Evolutionary conservation across 2,888 invertebrate genomes (phyloP).

Genomic region (Ypsolopha scabrella): DNA sequence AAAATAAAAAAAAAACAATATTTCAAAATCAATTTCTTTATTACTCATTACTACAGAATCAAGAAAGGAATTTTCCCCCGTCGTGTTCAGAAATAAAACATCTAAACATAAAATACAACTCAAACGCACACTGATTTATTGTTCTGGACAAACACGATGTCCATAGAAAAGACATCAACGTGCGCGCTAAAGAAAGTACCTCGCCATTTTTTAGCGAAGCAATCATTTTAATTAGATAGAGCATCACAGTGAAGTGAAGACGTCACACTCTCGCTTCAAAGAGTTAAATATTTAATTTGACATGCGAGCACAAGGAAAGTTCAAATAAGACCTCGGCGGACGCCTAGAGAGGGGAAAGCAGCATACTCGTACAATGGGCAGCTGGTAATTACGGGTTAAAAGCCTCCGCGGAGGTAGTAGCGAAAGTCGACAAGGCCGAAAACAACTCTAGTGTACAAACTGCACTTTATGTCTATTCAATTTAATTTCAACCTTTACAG

Average conservation of each 20-base stretch:
- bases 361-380: background rate
- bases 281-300: conserved; percentile 1
- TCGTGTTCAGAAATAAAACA: too few species aligned
- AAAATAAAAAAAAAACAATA: too few species aligned
- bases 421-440: conserved; percentile 1
- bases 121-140: too few species aligned
- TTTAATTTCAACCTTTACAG: too few species aligned
- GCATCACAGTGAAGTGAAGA: background rate
- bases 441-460: background rate
- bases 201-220: background rate
- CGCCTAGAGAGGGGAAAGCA: background rate
- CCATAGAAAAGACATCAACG: conserved; percentile 4
- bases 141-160: too few species aligned
- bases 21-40: too few species aligned
- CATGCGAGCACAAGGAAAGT: background rate
- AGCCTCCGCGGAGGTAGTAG: background rate
- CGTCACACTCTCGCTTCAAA: background rate
- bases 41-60: too few species aligned
- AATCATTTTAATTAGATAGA: background rate
- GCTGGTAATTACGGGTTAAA: conserved; percentile 2
- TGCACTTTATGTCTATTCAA: background rate
- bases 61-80: too few species aligned
- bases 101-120: too few species aligned
- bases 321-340: background rate
- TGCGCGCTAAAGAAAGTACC: background rate